Percentiles rank a stretch among this genome's conserved stretches.
Conservation (phyloP, 2,888 invertebrate species). For the Lepas anatifera region DNA sequence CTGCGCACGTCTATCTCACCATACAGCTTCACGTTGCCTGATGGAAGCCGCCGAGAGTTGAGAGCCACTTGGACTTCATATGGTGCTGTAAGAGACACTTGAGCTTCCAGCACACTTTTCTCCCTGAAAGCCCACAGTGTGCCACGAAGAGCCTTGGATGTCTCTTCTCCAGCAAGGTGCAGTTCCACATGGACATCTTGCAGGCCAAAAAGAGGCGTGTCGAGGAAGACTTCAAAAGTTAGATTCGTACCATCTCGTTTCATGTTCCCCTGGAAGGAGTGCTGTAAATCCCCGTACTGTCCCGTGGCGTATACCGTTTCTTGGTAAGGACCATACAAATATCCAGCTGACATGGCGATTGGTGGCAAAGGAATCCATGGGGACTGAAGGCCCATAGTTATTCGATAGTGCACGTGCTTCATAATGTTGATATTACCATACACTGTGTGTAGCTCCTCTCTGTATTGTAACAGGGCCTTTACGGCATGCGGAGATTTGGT, state of each 20-base stretch:
- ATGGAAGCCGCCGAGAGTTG: not conserved
- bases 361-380: not conserved
- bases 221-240: not conserved
- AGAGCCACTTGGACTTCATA: not conserved
- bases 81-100: not conserved
- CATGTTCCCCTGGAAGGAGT: not conserved
- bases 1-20: not conserved
- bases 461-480: not conserved
- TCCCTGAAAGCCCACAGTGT: not conserved
- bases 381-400: not conserved
- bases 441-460: not conserved
- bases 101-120: not conserved
- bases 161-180: not conserved
- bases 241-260: not conserved
- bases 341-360: not conserved
- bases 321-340: not conserved
- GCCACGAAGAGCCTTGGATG: not conserved
- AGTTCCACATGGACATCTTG: not conserved
- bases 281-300: not conserved
- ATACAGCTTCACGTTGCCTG: not conserved
- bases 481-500: not conserved
- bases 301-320: not conserved
- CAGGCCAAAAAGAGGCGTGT: not conserved
- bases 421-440: no score
- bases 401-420: no score